phyloP scores from a whole-genome alignment of 92 coral and sea anemone genomes.

The Meandrina meandrites region DNA sequence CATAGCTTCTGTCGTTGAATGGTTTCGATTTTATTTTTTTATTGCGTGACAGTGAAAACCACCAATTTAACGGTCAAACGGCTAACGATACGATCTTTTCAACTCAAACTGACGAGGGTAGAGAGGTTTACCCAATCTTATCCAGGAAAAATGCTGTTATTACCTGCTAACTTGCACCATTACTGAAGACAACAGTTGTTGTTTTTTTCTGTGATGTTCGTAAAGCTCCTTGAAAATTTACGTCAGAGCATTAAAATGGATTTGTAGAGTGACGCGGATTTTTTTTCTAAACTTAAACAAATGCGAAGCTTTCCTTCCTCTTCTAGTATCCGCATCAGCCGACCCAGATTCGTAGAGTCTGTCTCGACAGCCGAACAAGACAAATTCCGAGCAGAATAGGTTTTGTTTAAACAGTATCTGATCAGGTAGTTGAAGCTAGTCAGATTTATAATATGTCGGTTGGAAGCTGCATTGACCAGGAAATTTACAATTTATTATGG shows the following conservation, averaged over 20 bases:
- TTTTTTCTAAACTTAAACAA: background rate
- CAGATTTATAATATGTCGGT: background rate
- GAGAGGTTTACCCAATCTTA: background rate
- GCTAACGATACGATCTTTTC: background rate
- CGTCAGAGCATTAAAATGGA: background rate
- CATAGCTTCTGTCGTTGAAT: no score
- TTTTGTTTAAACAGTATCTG: background rate
- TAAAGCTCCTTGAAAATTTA: background rate
- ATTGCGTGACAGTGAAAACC: no score
- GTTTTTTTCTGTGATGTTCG: background rate
- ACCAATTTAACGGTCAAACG: background rate
- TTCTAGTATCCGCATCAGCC: background rate
- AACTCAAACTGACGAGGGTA: background rate
- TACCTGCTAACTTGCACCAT: background rate
- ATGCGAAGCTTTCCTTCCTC: background rate
- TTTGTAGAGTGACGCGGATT: conserved; percentile 1
- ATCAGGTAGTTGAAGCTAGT: background rate
- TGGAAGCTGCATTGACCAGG: background rate
- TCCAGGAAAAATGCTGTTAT: background rate
- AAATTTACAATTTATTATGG: background rate
- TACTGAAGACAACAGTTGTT: background rate
- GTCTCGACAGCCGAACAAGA: background rate
- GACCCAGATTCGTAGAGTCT: background rate
- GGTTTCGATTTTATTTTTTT: no score
- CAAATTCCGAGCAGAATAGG: background rate